phyloP scores from a whole-genome alignment of 2,888 invertebrate genomes.

The Limnephilus marmoratus region DNA sequence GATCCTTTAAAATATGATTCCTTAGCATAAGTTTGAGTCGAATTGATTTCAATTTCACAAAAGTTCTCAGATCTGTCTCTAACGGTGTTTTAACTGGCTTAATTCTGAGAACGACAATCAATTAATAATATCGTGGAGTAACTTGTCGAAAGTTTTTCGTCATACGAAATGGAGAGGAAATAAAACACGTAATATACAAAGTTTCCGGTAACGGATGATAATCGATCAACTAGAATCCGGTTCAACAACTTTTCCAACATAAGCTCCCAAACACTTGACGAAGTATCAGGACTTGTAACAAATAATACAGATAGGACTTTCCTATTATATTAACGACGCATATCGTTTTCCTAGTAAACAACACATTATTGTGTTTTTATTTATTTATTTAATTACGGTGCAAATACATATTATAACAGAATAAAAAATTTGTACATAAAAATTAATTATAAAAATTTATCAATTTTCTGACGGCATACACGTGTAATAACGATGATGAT shows the following conservation, averaged over 20 bases:
- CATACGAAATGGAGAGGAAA: neutral
- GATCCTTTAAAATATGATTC: too few species aligned
- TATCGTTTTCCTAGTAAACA: neutral
- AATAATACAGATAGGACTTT: slow-evolving; percentile 9
- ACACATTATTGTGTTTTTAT: neutral
- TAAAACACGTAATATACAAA: slow-evolving; percentile 24
- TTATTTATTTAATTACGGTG: neutral
- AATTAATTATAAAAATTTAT: too few species aligned
- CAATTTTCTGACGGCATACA: too few species aligned
- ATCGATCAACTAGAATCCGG: slow-evolving; percentile 61
- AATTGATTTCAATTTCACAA: neutral
- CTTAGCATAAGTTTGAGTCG: neutral
- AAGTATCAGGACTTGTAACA: slow-evolving; percentile 22
- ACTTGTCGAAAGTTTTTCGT: neutral
- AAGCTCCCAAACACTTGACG: slow-evolving; percentile 41
- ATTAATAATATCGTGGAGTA: neutral
- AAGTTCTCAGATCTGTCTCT: neutral
- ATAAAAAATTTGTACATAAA: too few species aligned
- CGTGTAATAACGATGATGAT: too few species aligned
- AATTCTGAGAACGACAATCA: neutral
- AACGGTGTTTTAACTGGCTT: neutral
- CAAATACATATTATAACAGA: too few species aligned
- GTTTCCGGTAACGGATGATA: slow-evolving; percentile 56
- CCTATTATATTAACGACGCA: neutral
- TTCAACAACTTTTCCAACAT: slow-evolving; percentile 56